Evolutionary conservation across 1,140 invertebrate species (phyloP).

Genomic region (Magallana gigas): DNA sequence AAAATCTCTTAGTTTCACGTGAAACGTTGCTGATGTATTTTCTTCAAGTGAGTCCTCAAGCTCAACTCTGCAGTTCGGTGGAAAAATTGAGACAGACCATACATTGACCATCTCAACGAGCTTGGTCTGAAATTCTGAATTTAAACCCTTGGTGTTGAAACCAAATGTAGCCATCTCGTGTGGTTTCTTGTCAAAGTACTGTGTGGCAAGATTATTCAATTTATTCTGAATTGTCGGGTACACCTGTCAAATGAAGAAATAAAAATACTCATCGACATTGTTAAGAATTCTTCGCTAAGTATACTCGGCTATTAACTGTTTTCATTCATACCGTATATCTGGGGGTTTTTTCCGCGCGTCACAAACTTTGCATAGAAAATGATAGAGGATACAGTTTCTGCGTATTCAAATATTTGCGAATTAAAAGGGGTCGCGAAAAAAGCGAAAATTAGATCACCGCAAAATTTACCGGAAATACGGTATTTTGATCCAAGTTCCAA

Average conservation of each 20-base stretch:
- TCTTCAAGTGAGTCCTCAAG: conserved; percentile 19
- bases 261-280: too few relatives aligned
- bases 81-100: conserved; percentile 48
- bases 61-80: conserved; percentile 32
- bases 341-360: too few relatives aligned
- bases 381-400: too few relatives aligned
- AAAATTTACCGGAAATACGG: too few relatives aligned
- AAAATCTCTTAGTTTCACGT: conserved; percentile 25
- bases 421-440: too few relatives aligned
- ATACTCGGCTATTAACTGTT: too few relatives aligned
- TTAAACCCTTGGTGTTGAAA: conserved; percentile 43
- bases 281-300: too few relatives aligned
- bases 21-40: conserved; percentile 43
- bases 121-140: conserved; percentile 44
- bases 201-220: conserved; percentile 31
- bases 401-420: too few relatives aligned
- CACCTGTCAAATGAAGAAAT: conserved; percentile 4
- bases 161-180: conserved; percentile 55
- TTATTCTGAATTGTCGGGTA: conserved; percentile 38
- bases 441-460: too few relatives aligned
- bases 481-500: too few relatives aligned
- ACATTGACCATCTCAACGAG: conserved; percentile 40
- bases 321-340: too few relatives aligned
- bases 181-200: conserved; percentile 48
- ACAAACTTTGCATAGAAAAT: too few relatives aligned